A percentile compares a stretch with the other conserved stretches of the same genome.
Conservation (phyloP, 1,140 invertebrate species). For the Saccostrea glomerata region DNA sequence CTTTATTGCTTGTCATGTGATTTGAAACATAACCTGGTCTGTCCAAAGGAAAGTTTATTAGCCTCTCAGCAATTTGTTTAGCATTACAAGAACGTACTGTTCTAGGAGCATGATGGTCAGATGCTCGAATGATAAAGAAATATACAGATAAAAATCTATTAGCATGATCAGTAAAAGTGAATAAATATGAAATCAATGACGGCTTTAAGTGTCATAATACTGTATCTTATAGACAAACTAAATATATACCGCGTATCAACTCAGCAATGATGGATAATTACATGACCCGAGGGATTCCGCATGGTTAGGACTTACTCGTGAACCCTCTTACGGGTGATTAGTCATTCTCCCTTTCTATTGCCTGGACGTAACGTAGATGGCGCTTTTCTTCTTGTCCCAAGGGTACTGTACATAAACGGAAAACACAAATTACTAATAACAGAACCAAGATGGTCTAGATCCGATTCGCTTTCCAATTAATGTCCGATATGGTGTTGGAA, state of each 20-base stretch:
- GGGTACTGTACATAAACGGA: constrained; percentile 2
- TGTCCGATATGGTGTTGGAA: constrained; percentile 35
- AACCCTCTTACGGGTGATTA: not conserved
- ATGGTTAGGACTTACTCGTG: too few relatives aligned
- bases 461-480: constrained; percentile 30
- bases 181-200: constrained; percentile 1
- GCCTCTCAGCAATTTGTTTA: not conserved
- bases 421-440: constrained; percentile 35
- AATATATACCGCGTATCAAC: not conserved
- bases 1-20: not conserved
- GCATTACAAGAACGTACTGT: not conserved
- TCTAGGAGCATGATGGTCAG: not conserved
- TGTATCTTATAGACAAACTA: not conserved
- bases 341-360: not conserved
- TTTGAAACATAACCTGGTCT: not conserved
- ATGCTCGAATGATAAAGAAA: not conserved
- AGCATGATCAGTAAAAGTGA: not conserved
- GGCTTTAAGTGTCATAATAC: not conserved
- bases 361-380: not conserved
- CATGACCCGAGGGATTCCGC: not conserved
- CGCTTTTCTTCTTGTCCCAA: not conserved
- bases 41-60: not conserved
- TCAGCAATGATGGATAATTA: not conserved
- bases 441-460: constrained; percentile 33
- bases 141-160: too few relatives aligned